These are phyloP conservation scores for Drosophila athabasca DNA, from an alignment of 1,140 invertebrate genomes.

Conservation along the genomic window DNA sequence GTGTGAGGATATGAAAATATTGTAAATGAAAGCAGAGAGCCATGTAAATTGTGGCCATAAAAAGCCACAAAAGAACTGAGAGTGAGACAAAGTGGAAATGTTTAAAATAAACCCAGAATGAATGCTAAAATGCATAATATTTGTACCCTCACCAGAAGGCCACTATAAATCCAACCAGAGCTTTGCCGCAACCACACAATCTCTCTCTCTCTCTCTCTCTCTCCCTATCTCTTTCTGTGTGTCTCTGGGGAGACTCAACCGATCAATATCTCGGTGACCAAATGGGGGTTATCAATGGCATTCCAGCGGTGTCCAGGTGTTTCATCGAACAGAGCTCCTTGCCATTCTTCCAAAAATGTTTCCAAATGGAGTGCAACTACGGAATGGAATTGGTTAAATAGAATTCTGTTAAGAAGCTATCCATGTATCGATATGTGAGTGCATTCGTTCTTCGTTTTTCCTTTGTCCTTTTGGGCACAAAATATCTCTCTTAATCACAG, in stretches of 20 bases:
- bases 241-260: too few species aligned
- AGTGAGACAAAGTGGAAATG: conserved; percentile 51
- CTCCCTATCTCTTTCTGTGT: background rate
- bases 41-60: conserved; percentile 73
- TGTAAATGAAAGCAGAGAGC: conserved; percentile 72
- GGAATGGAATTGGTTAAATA: too few species aligned
- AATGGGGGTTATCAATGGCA: too few species aligned
- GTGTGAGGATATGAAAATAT: conserved; percentile 61
- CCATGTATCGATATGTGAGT: too few species aligned
- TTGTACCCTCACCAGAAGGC: background rate
- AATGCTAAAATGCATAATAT: conserved; percentile 41
- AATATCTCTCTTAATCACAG: conserved; percentile 3
- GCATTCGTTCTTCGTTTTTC: too few species aligned
- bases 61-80: conserved; percentile 60
- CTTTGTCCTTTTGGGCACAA: too few species aligned
- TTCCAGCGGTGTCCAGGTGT: too few species aligned
- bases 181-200: background rate
- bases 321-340: too few species aligned
- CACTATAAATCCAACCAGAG: background rate
- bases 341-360: too few species aligned
- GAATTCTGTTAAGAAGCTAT: too few species aligned
- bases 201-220: background rate
- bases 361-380: too few species aligned
- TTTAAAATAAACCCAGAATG: conserved; percentile 44
- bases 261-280: too few species aligned